Conservation (phyloP, 2,113 vertebrate species). For the Catharus minimus region DNA sequence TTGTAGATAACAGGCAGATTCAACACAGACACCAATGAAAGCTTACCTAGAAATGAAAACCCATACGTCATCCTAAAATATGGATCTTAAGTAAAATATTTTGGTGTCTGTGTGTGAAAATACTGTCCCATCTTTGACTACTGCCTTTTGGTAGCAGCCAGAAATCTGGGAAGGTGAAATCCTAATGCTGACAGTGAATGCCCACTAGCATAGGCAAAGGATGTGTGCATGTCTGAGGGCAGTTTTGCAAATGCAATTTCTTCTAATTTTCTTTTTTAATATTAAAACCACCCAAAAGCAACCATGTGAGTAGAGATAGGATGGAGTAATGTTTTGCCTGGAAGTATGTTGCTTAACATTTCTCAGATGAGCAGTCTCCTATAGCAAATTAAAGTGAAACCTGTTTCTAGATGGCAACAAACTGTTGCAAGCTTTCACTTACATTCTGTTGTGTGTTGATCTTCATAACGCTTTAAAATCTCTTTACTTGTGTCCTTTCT, state of each 20-base stretch:
- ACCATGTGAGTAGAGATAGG: neutral
- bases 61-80: neutral
- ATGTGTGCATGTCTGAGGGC: conserved; percentile 15
- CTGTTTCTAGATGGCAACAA: conserved; percentile 31
- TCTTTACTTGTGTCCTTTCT: neutral
- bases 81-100: neutral
- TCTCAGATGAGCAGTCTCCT: conserved; percentile 52
- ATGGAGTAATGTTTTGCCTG: neutral
- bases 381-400: neutral
- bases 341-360: conserved; percentile 15
- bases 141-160: neutral
- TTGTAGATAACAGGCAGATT: neutral
- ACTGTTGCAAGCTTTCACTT: conserved; percentile 25
- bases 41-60: neutral
- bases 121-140: neutral
- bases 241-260: conserved; percentile 1
- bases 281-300: conserved; percentile 10
- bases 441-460: neutral
- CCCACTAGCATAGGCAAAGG: neutral
- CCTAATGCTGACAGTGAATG: neutral
- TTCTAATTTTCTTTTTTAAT: conserved; percentile 3
- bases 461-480: neutral
- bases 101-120: neutral
- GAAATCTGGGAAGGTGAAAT: neutral
- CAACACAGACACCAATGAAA: neutral